Evolutionary conservation across 2,888 invertebrate genomes (phyloP), one percentile per base, ranked within the genome.

Genomic region (Caradrina clavipalpis): DNA sequence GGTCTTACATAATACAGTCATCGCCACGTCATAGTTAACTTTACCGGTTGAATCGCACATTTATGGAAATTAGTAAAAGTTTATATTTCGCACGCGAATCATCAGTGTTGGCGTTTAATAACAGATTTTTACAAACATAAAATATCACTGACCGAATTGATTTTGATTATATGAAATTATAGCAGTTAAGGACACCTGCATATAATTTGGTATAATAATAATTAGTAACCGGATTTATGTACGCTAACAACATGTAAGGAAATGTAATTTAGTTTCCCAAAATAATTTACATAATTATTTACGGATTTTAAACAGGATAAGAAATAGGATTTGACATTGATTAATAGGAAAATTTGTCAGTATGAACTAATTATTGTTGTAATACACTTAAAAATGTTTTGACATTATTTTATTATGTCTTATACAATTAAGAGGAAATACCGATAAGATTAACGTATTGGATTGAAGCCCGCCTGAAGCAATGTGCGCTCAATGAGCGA

Each of bases 1-100:
- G 73, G 63, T 73, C 80, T 91, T 92, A 89, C 76, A 86, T 89
- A 92, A 91, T 65, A 71, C 0, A 54, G 51, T 73, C 59, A 73
- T 71, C 81, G 73, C 79, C 76, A 72, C 73, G 68, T 73, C 75
- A 81, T 89, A 86, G 86, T 87, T 88, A 87, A 89, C 79, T 65
- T 78, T 76, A 85, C 78, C 82, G 80, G 83, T 87, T 73, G 71
- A 85, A 86, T 83, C 79, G 68, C 75, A 83, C 84, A 78, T 84
- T 76, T 87, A 91, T 90, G 89, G 85, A 82, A 88, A 89, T 87
- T 79, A 88, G 88, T 89, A 88, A 89, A 89, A 89, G 87, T 86
- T 39, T 80, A 80, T 79, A 83, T 82, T 87, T 82, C 73, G 77
- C 78, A 59, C 50, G 77, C 75, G 69, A 64, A 80, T 60, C 65